Conservation (phyloP, 2,113 vertebrate genomes). For the Ciconia stormi region DNA sequence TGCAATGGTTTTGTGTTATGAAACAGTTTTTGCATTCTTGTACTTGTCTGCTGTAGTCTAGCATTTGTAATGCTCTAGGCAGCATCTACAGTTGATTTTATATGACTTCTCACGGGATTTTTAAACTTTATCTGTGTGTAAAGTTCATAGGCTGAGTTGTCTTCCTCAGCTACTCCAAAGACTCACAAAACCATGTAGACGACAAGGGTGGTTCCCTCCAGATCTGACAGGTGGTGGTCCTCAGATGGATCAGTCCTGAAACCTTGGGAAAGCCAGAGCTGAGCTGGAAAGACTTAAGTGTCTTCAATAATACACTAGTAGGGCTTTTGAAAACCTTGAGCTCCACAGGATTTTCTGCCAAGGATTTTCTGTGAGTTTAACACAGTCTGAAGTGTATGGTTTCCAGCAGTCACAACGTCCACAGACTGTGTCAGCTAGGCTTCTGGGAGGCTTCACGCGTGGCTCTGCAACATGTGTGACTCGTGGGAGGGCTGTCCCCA, state of each 20-base stretch:
- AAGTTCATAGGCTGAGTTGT: not conserved
- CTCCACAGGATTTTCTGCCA: not conserved
- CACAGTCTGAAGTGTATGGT: not conserved
- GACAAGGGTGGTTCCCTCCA: not conserved
- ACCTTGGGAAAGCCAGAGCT: not conserved
- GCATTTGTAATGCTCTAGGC: not conserved
- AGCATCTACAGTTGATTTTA: not conserved
- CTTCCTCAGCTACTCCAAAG: not conserved
- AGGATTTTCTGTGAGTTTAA: not conserved
- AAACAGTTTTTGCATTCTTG: not conserved
- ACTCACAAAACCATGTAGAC: not conserved
- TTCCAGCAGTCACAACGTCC: conserved; percentile 22
- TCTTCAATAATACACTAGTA: not conserved
- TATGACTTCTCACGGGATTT: not conserved
- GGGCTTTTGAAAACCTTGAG: not conserved
- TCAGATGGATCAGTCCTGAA: not conserved
- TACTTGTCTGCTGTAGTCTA: not conserved
- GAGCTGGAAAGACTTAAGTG: not conserved
- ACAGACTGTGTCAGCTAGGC: not conserved
- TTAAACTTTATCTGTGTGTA: not conserved
- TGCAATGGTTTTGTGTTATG: not conserved
- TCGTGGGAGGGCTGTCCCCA: not conserved
- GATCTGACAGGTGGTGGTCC: not conserved
- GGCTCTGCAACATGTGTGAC: not conserved
- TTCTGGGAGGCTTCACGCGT: not conserved